phyloP scores from a whole-genome alignment of 2,113 vertebrate genomes.

The Suricata suricatta region DNA sequence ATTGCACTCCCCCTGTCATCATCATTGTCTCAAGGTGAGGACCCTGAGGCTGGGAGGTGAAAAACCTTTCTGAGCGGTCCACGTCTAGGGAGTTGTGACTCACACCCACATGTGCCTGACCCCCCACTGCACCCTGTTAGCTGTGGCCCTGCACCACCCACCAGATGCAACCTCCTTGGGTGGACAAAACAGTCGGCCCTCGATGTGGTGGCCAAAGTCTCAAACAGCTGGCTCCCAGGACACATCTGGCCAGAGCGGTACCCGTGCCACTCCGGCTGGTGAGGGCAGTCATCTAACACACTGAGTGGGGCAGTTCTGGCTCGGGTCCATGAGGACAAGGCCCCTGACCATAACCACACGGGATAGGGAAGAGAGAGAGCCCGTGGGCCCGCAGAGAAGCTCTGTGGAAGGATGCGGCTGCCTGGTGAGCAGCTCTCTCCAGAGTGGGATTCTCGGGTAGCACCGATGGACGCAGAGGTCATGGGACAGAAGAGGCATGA shows the following conservation, averaged over 20 bases:
- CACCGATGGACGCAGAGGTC: background rate
- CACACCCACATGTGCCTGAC: background rate
- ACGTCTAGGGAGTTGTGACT: background rate
- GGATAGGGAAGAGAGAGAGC: too few relatives aligned
- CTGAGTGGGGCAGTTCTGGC: background rate
- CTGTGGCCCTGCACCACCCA: rapidly evolving
- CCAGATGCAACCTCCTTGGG: background rate
- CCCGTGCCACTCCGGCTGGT: rapidly evolving
- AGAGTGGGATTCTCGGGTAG: too few relatives aligned
- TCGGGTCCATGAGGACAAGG: background rate
- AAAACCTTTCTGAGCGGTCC: background rate
- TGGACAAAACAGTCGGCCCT: background rate
- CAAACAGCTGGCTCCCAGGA: background rate
- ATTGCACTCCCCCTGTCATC: background rate
- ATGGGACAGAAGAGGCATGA: background rate
- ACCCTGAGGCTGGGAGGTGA: background rate
- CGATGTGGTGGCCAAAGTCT: too few relatives aligned
- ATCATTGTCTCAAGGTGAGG: background rate
- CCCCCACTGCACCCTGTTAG: too few relatives aligned
- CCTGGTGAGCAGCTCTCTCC: background rate
- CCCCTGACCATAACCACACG: too few relatives aligned
- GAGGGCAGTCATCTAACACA: background rate
- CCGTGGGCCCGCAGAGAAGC: rapidly evolving
- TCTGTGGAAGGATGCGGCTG: background rate
- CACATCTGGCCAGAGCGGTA: background rate